Base-by-base conservation (phyloP, 2,797 vertebrate genomes). In the Phalloptychus januarius region DNA sequence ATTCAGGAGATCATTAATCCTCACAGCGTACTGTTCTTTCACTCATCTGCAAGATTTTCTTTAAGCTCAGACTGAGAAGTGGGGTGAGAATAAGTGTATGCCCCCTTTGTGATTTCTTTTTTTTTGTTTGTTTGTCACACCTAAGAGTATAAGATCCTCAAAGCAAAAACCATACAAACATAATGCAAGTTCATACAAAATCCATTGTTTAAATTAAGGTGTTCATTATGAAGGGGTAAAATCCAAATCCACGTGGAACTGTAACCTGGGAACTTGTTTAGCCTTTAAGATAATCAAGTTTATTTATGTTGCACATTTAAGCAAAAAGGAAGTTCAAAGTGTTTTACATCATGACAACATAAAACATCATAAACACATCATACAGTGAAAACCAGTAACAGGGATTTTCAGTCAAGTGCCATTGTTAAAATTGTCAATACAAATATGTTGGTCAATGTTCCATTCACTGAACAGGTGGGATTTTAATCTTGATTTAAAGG, bases 1-100 rank as follows among this genome's bases (percentile, higher is more conserved):
- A 56, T 58, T 44, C 72, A 28, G 2, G 25, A 73, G 31, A 76
- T 54, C 70, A 13, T 79, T 73, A 44, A 76, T 67, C 75, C 52
- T 72, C 13, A 61, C 33, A 42, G 31, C 20, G 11, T 1, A 45
- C 11, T 65, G 56, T 28, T 73, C 31, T 61, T 63, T 40, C 16
- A 33, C 56, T 33, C n/a, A 65, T 38, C 33, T 38, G 16, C 42
- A 70, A 75, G 65, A 71, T 71, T 48, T 71, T 67, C 11, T 76
- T 83, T 71, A 84, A 44, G 13, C 56, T 75, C 7, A 65, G 48
- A 20, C n/a, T 71, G 44, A 25, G 23, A 38, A 38, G 20, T 11
- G 18, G 3, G 33, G 18, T 65, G 8, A 38, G 18, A 65, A 67
- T 10, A 67, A 40, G 4, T 5, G 36, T 13, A 25, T 67, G 20